Base-by-base conservation (phyloP, 92 coral and sea anemone species). In the Muricea muricata region DNA sequence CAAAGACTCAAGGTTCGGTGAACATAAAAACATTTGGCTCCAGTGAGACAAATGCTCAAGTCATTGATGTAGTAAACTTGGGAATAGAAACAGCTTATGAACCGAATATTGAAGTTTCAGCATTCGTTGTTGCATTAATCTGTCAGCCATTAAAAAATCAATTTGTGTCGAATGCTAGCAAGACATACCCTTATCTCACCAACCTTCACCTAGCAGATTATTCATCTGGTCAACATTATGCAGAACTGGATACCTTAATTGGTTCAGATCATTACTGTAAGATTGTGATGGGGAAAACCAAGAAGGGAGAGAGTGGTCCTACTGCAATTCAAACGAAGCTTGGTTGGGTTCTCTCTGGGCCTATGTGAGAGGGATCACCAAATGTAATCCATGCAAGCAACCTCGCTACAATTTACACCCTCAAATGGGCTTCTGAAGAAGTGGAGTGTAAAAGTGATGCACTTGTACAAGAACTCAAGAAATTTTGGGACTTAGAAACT, bases 281-380 rank as follows among this genome's bases (percentile, higher is more conserved):
- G 67, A 47, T 77, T 5, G 82, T 77, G 40, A 77, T 70, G 4
- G 82, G 69, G 14, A 77, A 32, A 2, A 52, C 67, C 0, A 7
- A 46, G 31, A 4, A 17, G 1, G 82, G 82, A 77, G 70, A 54
- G 2, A 52, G 28, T 17, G 82, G 65, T 33, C 82, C 68, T 0
- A 77, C 82, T 30, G 65, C 82, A 30, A 77, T 77, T 14, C 82
- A 77, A 18, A 77, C 82, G 15, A 77, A 26, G 68, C 41, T 77
- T 1, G 82, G 82, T 15, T 77, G 82, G 82, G 82, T 77, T 55
- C 65, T 77, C 20, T 77, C 82, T 45, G 70, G 82, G 48, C 76
- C 76, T 7, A 54, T 70, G n/a, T 50, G 76, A 37, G 28, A 70
- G 6, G 55, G 17, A 26, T 5, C 55, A 2, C 54, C 7, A 5